Evolutionary conservation across 2,888 invertebrate species (phyloP).

Genomic region (Deroplatys truncata): DNA sequence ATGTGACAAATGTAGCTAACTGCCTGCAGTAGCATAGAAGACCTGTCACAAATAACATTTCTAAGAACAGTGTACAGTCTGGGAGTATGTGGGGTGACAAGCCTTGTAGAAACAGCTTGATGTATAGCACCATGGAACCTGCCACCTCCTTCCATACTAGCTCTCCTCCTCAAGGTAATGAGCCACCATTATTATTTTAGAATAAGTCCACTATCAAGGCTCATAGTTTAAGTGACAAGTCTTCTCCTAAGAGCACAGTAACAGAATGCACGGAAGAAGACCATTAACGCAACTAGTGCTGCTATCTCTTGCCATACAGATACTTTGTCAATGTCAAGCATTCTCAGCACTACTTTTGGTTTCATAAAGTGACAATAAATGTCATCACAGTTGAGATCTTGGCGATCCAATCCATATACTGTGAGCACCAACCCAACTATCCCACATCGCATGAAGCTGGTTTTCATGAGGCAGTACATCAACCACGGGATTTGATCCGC

Average conservation of each 20-base stretch:
- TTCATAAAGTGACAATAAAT: slow-evolving; percentile 57
- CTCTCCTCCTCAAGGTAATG: too few species aligned
- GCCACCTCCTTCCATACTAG: too few species aligned
- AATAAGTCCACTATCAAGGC: too few species aligned
- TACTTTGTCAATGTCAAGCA: slow-evolving; percentile 54
- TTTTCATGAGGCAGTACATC: slow-evolving; percentile 61
- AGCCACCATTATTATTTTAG: too few species aligned
- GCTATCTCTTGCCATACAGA: slow-evolving; percentile 57
- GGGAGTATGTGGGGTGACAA: too few species aligned
- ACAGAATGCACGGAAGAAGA: slow-evolving; percentile 54
- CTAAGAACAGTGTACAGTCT: not conserved
- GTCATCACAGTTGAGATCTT: slow-evolving; percentile 54
- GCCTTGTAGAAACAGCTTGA: not conserved
- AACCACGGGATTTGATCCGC: slow-evolving; percentile 57
- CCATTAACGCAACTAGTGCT: slow-evolving; percentile 50
- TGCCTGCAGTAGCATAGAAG: not conserved
- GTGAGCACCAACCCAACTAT: slow-evolving; percentile 59
- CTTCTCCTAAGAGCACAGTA: slow-evolving; percentile 56
- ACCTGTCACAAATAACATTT: not conserved
- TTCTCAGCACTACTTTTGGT: slow-evolving; percentile 58
- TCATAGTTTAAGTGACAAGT: slow-evolving; percentile 45
- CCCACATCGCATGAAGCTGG: slow-evolving; percentile 62
- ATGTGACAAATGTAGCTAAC: not conserved
- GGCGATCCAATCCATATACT: slow-evolving; percentile 59
- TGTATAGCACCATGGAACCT: not conserved